Percentiles rank a stretch among this genome's conserved stretches.
phyloP scores from a whole-genome alignment of 2,888 invertebrate genomes.

The Callosobruchus maculatus region DNA sequence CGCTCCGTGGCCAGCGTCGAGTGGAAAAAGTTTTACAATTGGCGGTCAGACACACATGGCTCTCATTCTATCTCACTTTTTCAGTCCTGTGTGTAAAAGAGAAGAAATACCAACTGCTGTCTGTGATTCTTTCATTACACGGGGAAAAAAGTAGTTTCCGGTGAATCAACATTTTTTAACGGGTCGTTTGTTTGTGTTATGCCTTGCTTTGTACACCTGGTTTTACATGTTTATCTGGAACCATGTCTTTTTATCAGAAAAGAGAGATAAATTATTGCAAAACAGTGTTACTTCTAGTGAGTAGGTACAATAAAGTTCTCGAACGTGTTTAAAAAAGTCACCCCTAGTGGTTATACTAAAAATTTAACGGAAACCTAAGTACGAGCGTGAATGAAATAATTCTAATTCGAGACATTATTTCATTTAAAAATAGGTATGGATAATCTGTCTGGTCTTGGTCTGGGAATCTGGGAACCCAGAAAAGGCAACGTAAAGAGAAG shows the following conservation, averaged over 20 bases:
- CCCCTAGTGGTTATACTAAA: no score
- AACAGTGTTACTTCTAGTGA: neutral
- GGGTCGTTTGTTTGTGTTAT: slow-evolving; percentile 21
- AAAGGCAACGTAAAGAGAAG: no score
- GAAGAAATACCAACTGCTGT: slow-evolving; percentile 24
- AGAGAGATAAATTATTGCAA: neutral
- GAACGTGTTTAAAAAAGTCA: no score
- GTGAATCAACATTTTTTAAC: slow-evolving; percentile 34
- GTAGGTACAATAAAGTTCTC: no score
- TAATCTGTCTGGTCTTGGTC: no score
- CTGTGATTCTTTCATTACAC: slow-evolving; percentile 22
- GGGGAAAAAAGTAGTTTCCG: slow-evolving; percentile 35
- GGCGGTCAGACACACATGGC: neutral
- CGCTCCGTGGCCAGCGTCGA: slow-evolving; percentile 13
- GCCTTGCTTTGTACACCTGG: slow-evolving; percentile 10
- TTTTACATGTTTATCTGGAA: neutral
- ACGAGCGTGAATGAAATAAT: no score
- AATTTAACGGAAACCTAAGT: no score
- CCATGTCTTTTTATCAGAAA: neutral
- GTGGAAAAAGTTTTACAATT: neutral
- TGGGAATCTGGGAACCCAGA: no score
- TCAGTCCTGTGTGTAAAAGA: slow-evolving; percentile 3
- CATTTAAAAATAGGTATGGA: no score
- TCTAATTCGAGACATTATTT: no score
- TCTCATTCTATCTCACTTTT: neutral